Conservation (phyloP, 2,113 vertebrate genomes). For the Nibea coibor region DNA sequence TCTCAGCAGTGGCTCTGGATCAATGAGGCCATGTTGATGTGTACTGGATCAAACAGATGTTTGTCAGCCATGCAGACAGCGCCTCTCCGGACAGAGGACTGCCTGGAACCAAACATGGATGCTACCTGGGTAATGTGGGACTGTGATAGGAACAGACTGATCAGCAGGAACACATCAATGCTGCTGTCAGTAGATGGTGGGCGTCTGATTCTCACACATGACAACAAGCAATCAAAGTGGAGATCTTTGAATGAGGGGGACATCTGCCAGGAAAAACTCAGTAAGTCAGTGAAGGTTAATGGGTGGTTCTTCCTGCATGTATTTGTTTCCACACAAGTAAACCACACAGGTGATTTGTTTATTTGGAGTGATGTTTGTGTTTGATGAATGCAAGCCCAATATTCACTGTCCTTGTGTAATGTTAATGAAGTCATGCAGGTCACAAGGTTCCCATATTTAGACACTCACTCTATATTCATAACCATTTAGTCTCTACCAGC, state of each 20-base stretch:
- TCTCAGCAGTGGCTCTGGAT: constrained; percentile 83
- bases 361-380: no score
- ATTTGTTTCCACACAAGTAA: no score
- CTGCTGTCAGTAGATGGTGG: constrained; percentile 56
- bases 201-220: constrained; percentile 42
- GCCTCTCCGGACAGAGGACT: constrained; percentile 58
- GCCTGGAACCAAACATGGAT: constrained; percentile 27
- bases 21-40: constrained; percentile 59
- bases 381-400: no score
- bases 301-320: neutral
- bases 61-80: constrained; percentile 56
- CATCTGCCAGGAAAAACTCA: constrained; percentile 77
- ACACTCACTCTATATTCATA: no score
- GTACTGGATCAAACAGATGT: constrained; percentile 69
- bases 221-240: constrained; percentile 65
- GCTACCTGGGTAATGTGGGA: constrained; percentile 67
- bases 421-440: no score
- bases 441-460: no score
- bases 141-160: constrained; percentile 71
- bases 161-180: constrained; percentile 60
- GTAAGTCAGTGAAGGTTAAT: constrained; percentile 65
- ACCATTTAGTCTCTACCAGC: no score
- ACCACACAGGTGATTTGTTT: no score
- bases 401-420: no score
- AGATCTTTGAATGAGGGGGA: constrained; percentile 73